A percentile compares a stretch with the other conserved stretches of the same genome.
phyloP scores from a whole-genome alignment of 2,113 vertebrate genomes.

The Rhipidura dahli region DNA sequence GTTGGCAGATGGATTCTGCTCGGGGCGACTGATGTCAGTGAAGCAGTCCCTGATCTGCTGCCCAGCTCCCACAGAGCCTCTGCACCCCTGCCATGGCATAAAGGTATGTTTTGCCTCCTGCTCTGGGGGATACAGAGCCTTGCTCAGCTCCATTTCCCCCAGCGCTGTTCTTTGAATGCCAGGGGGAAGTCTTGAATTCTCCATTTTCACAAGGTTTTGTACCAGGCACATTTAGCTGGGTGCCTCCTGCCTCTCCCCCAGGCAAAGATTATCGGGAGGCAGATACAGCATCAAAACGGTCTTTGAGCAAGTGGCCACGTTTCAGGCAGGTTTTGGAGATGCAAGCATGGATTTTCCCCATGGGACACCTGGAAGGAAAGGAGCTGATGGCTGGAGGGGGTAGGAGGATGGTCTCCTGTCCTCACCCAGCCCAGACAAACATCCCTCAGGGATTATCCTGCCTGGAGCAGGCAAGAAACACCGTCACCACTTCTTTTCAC shows the following conservation, averaged over 20 bases:
- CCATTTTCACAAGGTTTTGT: not conserved
- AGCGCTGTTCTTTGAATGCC: not conserved
- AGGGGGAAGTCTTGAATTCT: not conserved
- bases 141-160: not conserved
- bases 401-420: not conserved
- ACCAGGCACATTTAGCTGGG: not conserved
- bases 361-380: not conserved
- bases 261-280: not conserved
- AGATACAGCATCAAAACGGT: not conserved
- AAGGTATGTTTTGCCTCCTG: not conserved
- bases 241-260: not conserved
- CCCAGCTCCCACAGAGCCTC: not conserved
- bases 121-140: not conserved
- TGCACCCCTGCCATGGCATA: not conserved
- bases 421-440: not conserved
- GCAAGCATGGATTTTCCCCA: not conserved
- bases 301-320: not conserved
- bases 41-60: not conserved
- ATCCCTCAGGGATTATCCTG: not conserved
- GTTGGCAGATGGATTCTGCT: not conserved
- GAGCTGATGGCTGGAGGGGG: not conserved
- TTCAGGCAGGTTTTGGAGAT: not conserved
- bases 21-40: not conserved
- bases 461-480: not conserved
- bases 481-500: not conserved